Percentiles rank a stretch among this genome's conserved stretches.
phyloP scores from a whole-genome alignment of 1,140 invertebrate genomes.

The Dreissena polymorpha region DNA sequence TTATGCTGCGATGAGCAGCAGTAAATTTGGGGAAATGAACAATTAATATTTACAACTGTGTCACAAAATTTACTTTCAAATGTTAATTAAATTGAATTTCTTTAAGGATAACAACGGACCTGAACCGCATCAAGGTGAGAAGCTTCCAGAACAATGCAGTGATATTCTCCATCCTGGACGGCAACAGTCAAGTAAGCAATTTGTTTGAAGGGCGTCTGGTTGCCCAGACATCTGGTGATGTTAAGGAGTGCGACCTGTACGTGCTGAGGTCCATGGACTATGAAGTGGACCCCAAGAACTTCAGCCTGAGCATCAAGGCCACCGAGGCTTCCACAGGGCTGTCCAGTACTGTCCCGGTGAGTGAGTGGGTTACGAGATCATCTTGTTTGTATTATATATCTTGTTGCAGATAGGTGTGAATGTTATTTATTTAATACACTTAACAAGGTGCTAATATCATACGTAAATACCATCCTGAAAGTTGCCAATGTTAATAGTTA shows the following conservation, averaged over 20 bases:
- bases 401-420: too few species aligned
- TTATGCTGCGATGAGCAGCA: too few species aligned
- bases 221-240: background rate
- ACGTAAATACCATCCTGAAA: too few species aligned
- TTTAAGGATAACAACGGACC: slow-evolving; percentile 5
- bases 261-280: slow-evolving; percentile 36
- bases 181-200: background rate
- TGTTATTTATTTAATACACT: too few species aligned
- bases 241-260: slow-evolving; percentile 19
- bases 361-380: too few species aligned
- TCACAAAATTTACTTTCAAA: too few species aligned
- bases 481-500: too few species aligned
- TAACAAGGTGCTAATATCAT: too few species aligned
- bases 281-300: slow-evolving; percentile 21
- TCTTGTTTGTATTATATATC: too few species aligned
- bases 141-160: slow-evolving; percentile 31
- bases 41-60: too few species aligned
- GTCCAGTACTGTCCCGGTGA: background rate
- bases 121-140: slow-evolving; percentile 18
- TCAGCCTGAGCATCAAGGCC: slow-evolving; percentile 15
- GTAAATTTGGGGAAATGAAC: too few species aligned
- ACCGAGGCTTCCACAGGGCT: background rate
- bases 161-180: slow-evolving; percentile 12
- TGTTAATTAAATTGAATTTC: too few species aligned
- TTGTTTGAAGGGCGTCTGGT: background rate